Evolutionary conservation across 1,140 invertebrate genomes (phyloP).

Genomic region (Sitodiplosis mosellana): DNA sequence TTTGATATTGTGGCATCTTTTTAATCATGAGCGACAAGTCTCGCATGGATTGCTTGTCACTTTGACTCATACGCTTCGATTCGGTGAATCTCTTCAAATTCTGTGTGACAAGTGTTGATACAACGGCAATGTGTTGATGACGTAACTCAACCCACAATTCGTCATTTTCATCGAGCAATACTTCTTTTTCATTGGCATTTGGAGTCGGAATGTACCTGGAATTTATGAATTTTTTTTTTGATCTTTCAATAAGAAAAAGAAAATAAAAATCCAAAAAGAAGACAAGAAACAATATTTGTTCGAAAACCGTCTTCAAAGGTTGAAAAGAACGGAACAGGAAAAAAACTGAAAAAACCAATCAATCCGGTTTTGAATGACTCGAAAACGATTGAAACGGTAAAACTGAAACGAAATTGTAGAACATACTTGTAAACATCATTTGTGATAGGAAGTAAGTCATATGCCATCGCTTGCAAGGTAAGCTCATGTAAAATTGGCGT

Average conservation of each 20-base stretch:
- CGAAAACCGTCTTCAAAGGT: no score
- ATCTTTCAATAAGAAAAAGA: neutral
- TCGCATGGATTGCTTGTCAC: slow-evolving; percentile 87
- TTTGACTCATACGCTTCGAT: slow-evolving; percentile 75
- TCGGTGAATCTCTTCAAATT: slow-evolving; percentile 88
- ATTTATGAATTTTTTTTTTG: neutral
- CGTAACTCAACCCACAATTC: slow-evolving; percentile 95
- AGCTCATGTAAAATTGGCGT: slow-evolving; percentile 95
- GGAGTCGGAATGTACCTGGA: slow-evolving; percentile 26
- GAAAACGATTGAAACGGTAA: no score
- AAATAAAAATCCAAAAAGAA: neutral
- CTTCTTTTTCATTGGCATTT: slow-evolving; percentile 79
- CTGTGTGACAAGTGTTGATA: slow-evolving; percentile 76
- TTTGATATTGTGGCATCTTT: slow-evolving; percentile 99
- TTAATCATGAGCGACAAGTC: slow-evolving; percentile 99
- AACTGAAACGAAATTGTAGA: no score
- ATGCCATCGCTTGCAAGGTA: slow-evolving; percentile 98
- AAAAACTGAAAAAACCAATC: no score
- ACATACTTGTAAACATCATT: slow-evolving; percentile 96
- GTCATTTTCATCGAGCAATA: slow-evolving; percentile 96
- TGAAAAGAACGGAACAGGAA: no score
- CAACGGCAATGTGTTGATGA: slow-evolving; percentile 98
- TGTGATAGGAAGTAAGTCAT: slow-evolving; percentile 93
- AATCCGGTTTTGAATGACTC: no score
- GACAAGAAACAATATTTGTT: no score